Evolutionary conservation across 1,140 invertebrate species (phyloP).

Genomic region (Subanguina moxae): DNA sequence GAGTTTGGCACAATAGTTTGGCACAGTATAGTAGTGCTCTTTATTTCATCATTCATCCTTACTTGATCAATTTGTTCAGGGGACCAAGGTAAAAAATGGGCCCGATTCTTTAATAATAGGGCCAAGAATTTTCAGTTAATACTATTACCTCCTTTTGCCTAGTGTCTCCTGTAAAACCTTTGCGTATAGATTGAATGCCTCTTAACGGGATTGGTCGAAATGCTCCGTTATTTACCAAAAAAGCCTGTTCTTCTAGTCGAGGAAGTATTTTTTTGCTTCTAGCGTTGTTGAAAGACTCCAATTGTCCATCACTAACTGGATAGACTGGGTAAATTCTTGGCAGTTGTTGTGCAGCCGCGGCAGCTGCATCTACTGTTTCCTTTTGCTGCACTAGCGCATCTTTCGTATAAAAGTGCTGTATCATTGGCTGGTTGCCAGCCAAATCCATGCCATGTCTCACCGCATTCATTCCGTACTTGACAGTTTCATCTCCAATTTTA

Average conservation of each 20-base stretch:
- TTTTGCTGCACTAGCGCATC: neutral
- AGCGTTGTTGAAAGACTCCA: no score
- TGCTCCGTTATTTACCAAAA: neutral
- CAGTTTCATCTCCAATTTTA: neutral
- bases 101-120: no score
- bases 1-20: no score
- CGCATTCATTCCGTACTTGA: neutral
- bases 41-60: no score
- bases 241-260: neutral
- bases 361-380: no score
- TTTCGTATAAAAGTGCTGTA: neutral
- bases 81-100: no score
- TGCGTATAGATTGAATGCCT: neutral
- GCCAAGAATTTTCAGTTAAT: neutral
- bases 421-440: neutral
- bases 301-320: neutral
- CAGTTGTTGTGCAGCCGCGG: no score
- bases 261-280: no score
- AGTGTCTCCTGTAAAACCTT: neutral
- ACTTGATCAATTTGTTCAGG: no score
- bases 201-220: neutral
- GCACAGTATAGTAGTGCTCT: no score
- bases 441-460: neutral
- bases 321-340: neutral
- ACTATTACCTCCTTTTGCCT: neutral